These are phyloP conservation scores for Andricus grossulariae DNA, from an alignment of 1,140 invertebrate genomes.

Conservation along the genomic window DNA sequence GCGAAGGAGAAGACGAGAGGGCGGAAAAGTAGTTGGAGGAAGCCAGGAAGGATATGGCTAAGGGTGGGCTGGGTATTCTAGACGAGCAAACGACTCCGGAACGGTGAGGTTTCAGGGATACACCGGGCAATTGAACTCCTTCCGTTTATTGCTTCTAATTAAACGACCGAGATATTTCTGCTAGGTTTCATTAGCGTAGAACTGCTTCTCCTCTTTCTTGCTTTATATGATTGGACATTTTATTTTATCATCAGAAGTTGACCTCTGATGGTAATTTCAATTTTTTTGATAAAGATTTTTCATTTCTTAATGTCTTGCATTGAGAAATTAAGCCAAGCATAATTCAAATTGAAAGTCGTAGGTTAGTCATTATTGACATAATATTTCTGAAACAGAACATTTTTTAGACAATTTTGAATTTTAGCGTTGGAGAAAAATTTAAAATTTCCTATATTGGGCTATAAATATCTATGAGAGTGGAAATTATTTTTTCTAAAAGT, in stretches of 20 bases:
- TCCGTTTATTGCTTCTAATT: conserved; percentile 75
- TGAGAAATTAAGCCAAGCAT: too few species aligned
- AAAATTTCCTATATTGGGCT: too few species aligned
- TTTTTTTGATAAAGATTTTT: not conserved
- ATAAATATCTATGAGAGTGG: too few species aligned
- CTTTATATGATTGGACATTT: conserved; percentile 43
- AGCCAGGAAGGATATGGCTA: conserved; percentile 40
- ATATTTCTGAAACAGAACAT: too few species aligned
- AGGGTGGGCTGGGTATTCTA: conserved; percentile 47
- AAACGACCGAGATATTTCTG: conserved; percentile 74
- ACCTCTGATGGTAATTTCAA: not conserved
- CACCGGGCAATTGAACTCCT: conserved; percentile 72
- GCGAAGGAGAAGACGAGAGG: conserved; percentile 36
- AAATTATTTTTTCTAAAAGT: too few species aligned
- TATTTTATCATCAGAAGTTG: conserved; percentile 12
- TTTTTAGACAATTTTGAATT: too few species aligned
- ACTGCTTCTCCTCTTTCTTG: conserved; percentile 34
- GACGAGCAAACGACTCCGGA: conserved; percentile 61
- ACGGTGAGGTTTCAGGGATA: conserved; percentile 60
- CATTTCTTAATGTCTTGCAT: not conserved
- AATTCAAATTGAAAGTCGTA: too few species aligned
- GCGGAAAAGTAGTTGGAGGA: conserved; percentile 44
- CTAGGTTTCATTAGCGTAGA: conserved; percentile 73
- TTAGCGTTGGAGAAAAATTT: too few species aligned
- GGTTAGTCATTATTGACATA: too few species aligned